Evolutionary conservation across 2,888 invertebrate genomes (phyloP).

Genomic region (Steromphala cineraria): DNA sequence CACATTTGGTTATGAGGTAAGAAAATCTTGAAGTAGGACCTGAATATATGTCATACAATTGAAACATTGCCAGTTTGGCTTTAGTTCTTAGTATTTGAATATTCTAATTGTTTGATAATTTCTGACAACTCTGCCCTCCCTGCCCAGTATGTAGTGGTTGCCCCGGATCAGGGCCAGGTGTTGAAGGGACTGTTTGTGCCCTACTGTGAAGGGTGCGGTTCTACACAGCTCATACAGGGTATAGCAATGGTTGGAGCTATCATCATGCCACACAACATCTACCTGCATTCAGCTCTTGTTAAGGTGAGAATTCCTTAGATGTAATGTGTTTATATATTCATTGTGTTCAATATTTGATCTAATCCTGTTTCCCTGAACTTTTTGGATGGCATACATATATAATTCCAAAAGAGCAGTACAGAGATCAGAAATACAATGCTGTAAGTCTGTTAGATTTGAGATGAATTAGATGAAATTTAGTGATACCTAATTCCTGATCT

Average conservation of each 20-base stretch:
- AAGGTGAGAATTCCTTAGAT: constrained; percentile 80
- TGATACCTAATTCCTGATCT: too few species aligned
- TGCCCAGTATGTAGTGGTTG: constrained; percentile 82
- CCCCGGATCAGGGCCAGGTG: constrained; percentile 83
- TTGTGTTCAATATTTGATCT: too few species aligned
- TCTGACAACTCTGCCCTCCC: too few species aligned
- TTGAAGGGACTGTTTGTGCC: constrained; percentile 87
- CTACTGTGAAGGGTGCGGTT: constrained; percentile 85
- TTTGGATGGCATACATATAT: too few species aligned
- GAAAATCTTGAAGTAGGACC: neutral
- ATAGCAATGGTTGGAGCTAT: constrained; percentile 88
- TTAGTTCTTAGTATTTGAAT: neutral
- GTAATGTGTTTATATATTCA: neutral
- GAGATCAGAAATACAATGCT: too few species aligned
- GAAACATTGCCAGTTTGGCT: neutral
- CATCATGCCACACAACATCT: constrained; percentile 94
- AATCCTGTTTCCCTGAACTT: too few species aligned
- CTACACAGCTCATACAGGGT: constrained; percentile 79
- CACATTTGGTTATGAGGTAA: constrained; percentile 86
- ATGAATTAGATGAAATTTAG: too few species aligned
- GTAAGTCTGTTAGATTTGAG: too few species aligned
- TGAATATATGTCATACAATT: neutral
- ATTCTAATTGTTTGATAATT: neutral
- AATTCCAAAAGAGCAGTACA: too few species aligned
- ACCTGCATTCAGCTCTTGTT: constrained; percentile 92